Conservation (phyloP, 2,797 vertebrate species). For the Rhadinocentrus ornatus region DNA sequence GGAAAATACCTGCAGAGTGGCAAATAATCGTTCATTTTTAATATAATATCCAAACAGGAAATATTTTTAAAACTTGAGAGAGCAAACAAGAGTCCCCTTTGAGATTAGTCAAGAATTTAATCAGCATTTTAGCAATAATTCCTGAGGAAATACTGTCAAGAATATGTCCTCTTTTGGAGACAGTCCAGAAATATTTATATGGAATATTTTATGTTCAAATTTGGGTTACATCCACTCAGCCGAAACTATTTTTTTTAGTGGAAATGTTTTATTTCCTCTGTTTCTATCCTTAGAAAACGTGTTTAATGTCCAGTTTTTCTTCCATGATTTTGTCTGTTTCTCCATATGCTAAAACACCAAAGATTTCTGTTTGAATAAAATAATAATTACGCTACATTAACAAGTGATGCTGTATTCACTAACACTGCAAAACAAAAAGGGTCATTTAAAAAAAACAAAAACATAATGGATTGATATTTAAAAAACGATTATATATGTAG, state of each 20-base stretch:
- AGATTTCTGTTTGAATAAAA: not conserved
- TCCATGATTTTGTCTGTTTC: not conserved
- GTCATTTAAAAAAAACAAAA: not conserved
- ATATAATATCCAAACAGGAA: slow-evolving; percentile 22
- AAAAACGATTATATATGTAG: not conserved
- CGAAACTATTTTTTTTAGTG: slow-evolving; percentile 21
- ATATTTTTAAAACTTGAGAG: not conserved
- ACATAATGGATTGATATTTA: not conserved
- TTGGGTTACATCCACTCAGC: slow-evolving; percentile 48
- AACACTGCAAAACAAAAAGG: not conserved
- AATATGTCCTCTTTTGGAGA: slow-evolving; percentile 24
- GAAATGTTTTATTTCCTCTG: slow-evolving; percentile 16
- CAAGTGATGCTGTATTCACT: not conserved
- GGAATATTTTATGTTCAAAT: slow-evolving; percentile 34
- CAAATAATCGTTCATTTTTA: slow-evolving; percentile 32
- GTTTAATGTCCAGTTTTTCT: not conserved
- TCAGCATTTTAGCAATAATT: slow-evolving; percentile 33
- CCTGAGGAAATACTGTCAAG: slow-evolving; percentile 25
- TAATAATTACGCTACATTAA: not conserved
- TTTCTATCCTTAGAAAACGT: not conserved
- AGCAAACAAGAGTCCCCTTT: slow-evolving; percentile 7
- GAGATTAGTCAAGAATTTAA: slow-evolving; percentile 22
- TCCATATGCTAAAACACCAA: not conserved
- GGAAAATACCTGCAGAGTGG: slow-evolving; percentile 58
- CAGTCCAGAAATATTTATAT: slow-evolving; percentile 17